Evolutionary conservation across 2,888 invertebrate genomes (phyloP).

Genomic region (Aphrophora alni): DNA sequence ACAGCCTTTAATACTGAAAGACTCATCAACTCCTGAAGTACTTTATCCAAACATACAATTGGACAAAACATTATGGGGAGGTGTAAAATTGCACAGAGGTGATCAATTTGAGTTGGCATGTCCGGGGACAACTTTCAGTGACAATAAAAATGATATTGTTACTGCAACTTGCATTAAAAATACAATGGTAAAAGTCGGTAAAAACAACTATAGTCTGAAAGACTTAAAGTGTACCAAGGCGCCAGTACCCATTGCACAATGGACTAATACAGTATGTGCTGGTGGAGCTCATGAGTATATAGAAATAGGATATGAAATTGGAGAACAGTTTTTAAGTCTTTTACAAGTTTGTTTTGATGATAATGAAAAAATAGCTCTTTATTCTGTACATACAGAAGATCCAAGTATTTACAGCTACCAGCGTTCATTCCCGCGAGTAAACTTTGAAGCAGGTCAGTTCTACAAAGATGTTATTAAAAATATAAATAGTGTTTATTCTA

Average conservation of each 20-base stretch:
- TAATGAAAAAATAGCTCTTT: neutral
- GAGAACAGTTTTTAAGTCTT: conserved; percentile 15
- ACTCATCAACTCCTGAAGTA: neutral
- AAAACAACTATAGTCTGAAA: neutral
- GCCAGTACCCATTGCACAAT: neutral
- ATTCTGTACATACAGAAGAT: neutral
- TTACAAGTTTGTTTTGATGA: conserved; percentile 20
- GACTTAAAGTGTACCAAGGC: neutral
- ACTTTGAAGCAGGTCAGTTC: neutral
- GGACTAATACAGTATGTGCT: neutral
- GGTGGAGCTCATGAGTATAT: neutral
- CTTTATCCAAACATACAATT: neutral
- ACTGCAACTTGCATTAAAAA: neutral
- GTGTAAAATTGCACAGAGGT: neutral
- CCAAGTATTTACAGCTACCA: neutral
- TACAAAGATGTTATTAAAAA: neutral
- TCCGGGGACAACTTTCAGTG: conserved; percentile 9
- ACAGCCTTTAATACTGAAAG: neutral
- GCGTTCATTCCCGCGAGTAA: neutral
- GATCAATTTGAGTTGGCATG: conserved; percentile 21
- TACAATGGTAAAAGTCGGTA: neutral
- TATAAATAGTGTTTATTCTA: neutral
- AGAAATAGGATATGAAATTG: conserved; percentile 10
- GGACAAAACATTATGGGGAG: neutral
- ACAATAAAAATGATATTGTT: neutral